These are phyloP conservation scores for Operophtera brumata DNA, from an alignment of 2,888 invertebrate genomes.

Conservation along the genomic window DNA sequence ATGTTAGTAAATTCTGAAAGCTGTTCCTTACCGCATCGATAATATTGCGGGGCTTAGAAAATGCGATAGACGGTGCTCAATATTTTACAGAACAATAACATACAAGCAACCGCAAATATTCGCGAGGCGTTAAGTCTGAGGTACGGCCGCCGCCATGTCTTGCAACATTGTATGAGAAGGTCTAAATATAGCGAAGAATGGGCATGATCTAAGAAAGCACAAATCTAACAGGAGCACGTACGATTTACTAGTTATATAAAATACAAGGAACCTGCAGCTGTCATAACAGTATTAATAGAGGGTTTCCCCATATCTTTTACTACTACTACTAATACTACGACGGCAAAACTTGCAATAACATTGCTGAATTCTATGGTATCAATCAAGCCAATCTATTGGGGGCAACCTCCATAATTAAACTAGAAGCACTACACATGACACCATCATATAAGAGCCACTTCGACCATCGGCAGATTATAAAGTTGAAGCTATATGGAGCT, in stretches of 20 bases:
- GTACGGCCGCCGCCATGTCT: slow-evolving; percentile 25
- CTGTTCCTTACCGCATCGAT: slow-evolving; percentile 38
- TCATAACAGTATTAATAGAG: slow-evolving; percentile 30
- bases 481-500: not conserved
- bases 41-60: slow-evolving; percentile 20
- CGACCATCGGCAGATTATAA: not conserved
- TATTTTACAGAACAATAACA: slow-evolving; percentile 28
- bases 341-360: slow-evolving; percentile 6
- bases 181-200: slow-evolving; percentile 36
- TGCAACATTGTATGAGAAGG: slow-evolving; percentile 33
- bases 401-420: not conserved
- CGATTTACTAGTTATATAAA: slow-evolving; percentile 23
- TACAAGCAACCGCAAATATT: slow-evolving; percentile 28
- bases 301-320: slow-evolving; percentile 19
- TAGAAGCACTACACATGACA: not conserved
- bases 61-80: slow-evolving; percentile 18
- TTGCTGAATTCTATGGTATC: slow-evolving; percentile 12
- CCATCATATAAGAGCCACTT: not conserved
- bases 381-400: slow-evolving; percentile 15
- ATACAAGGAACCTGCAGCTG: slow-evolving; percentile 28
- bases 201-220: slow-evolving; percentile 35
- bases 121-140: slow-evolving; percentile 24
- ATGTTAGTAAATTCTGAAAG: slow-evolving; percentile 48
- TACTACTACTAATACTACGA: not conserved
- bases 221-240: slow-evolving; percentile 31